Conservation (phyloP, 2,888 invertebrate species). For the Hirtodrosophila alboralis region DNA sequence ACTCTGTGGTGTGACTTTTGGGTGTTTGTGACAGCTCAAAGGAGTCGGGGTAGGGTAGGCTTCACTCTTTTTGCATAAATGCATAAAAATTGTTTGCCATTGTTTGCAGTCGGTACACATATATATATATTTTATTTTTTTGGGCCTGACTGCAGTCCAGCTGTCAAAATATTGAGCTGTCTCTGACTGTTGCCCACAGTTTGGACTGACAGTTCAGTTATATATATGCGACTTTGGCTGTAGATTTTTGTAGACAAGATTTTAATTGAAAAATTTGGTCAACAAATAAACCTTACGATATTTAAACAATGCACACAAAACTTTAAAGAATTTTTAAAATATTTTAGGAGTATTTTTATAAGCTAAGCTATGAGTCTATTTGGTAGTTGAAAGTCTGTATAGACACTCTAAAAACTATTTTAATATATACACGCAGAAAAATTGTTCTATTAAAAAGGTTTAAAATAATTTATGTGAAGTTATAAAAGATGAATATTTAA, state of each 20-base stretch:
- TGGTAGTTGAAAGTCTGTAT: no score
- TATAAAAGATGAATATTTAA: no score
- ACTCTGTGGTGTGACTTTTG: slow-evolving; percentile 70
- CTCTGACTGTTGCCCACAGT: slow-evolving; percentile 47
- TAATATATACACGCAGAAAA: no score
- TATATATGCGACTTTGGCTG: slow-evolving; percentile 11
- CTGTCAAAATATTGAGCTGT: slow-evolving; percentile 79
- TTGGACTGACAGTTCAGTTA: slow-evolving; percentile 49
- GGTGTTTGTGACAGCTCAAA: slow-evolving; percentile 65
- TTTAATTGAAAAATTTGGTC: slow-evolving; percentile 42
- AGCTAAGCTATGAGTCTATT: no score
- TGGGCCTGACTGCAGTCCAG: slow-evolving; percentile 41
- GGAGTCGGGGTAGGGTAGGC: slow-evolving; percentile 6
- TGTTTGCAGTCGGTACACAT: slow-evolving; percentile 57
- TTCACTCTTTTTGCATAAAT: slow-evolving; percentile 74
- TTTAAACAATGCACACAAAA: not conserved
- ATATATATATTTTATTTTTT: slow-evolving; percentile 17
- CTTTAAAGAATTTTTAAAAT: no score
- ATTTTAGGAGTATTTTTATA: no score
- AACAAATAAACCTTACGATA: not conserved
- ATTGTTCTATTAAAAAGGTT: no score
- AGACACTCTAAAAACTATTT: no score
- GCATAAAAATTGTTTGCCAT: slow-evolving; percentile 78
- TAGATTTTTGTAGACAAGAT: slow-evolving; percentile 41
- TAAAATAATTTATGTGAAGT: no score